These are phyloP conservation scores for Cephus nigrinus DNA, from an alignment of 2,888 invertebrate genomes.

Conservation along the genomic window DNA sequence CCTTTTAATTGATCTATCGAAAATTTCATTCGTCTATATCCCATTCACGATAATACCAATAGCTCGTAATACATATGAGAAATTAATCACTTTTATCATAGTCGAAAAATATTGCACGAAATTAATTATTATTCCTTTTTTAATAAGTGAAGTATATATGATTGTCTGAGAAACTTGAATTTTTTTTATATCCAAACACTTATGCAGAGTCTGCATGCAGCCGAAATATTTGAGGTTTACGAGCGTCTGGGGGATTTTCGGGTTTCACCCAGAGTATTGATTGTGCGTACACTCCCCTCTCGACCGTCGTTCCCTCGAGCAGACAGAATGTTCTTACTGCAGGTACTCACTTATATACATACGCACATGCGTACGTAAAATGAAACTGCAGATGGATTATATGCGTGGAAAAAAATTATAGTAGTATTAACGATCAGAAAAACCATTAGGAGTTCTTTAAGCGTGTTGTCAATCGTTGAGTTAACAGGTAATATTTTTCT, in stretches of 20 bases:
- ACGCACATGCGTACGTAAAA: conserved; percentile 25
- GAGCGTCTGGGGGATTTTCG: conserved; percentile 36
- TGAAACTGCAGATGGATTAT: not conserved
- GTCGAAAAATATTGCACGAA: not conserved
- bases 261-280: conserved; percentile 38
- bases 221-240: conserved; percentile 33
- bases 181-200: not conserved
- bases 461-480: not conserved
- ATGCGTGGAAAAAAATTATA: not conserved
- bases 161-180: not conserved
- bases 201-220: conserved; percentile 9
- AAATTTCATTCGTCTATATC: not conserved
- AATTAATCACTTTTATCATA: not conserved
- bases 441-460: not conserved
- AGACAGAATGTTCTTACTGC: conserved; percentile 31
- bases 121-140: not conserved
- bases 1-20: not conserved
- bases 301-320: conserved; percentile 23
- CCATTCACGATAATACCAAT: not conserved
- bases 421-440: not conserved
- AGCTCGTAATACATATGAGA: not conserved
- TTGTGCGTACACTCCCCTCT: conserved; percentile 33
- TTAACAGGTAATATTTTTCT: not conserved
- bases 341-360: conserved; percentile 21
- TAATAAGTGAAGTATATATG: not conserved